Conservation (phyloP, 2,797 vertebrate species). For the Sebastes taczanowskii region DNA sequence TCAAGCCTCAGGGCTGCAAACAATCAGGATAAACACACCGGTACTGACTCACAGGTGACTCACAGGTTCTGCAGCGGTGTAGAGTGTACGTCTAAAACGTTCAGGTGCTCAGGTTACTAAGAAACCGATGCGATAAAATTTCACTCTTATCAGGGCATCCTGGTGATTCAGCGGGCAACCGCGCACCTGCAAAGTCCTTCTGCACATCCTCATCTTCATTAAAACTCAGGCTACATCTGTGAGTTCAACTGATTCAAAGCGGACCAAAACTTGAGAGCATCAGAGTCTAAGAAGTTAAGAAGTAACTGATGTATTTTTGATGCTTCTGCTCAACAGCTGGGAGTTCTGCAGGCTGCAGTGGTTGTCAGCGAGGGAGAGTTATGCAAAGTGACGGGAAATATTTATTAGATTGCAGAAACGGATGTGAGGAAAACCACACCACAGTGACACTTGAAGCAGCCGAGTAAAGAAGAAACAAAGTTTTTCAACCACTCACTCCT, state of each 20-base stretch:
- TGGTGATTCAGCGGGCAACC: not conserved
- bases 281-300: not conserved
- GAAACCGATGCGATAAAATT: not conserved
- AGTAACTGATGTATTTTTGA: not conserved
- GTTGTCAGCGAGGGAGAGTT: slow-evolving; percentile 16
- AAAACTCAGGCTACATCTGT: not conserved
- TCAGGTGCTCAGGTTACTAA: not conserved
- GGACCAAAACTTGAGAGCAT: not conserved
- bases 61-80: not conserved
- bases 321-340: slow-evolving; percentile 34
- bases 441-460: not conserved
- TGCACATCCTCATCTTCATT: not conserved
- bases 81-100: not conserved
- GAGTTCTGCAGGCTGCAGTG: slow-evolving; percentile 14
- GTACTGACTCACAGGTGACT: slow-evolving; percentile 44
- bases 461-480: not conserved
- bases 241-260: not conserved
- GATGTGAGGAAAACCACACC: slow-evolving; percentile 21
- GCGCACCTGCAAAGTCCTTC: not conserved
- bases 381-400: slow-evolving; percentile 35
- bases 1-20: slow-evolving; percentile 11
- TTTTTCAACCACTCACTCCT: not conserved
- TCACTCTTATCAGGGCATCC: not conserved
- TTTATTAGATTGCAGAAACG: slow-evolving; percentile 27
- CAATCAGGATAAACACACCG: slow-evolving; percentile 8